phyloP scores from a whole-genome alignment of 2,888 invertebrate species.

The Cryptocheilus praepositus region DNA sequence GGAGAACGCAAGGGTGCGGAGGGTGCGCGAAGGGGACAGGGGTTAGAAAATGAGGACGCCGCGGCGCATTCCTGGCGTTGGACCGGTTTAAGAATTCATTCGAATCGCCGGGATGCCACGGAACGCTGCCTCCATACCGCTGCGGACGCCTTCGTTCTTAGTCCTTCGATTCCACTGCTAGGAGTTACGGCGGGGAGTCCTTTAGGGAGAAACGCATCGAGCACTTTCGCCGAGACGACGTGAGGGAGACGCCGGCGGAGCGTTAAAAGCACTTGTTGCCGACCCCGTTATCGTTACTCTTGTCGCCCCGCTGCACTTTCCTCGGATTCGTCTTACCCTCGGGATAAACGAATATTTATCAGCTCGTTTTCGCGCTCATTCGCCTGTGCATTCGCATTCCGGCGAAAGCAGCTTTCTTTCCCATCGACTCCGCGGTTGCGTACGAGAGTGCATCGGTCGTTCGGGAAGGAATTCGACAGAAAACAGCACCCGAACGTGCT shows the following conservation, averaged over 20 bases:
- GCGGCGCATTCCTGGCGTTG: conserved; percentile 35
- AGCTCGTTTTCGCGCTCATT: too few relatives aligned
- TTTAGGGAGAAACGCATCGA: conserved; percentile 44
- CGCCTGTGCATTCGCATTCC: too few relatives aligned
- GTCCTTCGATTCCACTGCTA: conserved; percentile 1
- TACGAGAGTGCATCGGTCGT: too few relatives aligned
- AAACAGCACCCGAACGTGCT: too few relatives aligned
- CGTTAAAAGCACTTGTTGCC: conserved; percentile 68
- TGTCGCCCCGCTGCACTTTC: conserved; percentile 4
- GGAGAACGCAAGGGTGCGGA: background rate
- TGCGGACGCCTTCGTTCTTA: background rate
- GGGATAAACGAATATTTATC: too few relatives aligned
- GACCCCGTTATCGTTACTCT: conserved; percentile 60
- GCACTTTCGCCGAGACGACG: conserved; percentile 36
- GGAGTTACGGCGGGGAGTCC: conserved; percentile 17
- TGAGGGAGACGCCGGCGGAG: conserved; percentile 47
- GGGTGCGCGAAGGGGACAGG: background rate
- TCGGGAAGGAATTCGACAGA: too few relatives aligned
- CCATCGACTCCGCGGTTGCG: too few relatives aligned
- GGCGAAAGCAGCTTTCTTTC: too few relatives aligned
- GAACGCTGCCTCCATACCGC: conserved; percentile 18
- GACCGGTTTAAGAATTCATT: conserved; percentile 49
- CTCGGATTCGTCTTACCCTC: too few relatives aligned
- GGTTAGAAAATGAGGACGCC: conserved; percentile 32
- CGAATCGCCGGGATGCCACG: conserved; percentile 34